These are phyloP conservation scores for Brachyistius frenatus DNA, from an alignment of 2,113 vertebrate genomes.

Conservation along the genomic window DNA sequence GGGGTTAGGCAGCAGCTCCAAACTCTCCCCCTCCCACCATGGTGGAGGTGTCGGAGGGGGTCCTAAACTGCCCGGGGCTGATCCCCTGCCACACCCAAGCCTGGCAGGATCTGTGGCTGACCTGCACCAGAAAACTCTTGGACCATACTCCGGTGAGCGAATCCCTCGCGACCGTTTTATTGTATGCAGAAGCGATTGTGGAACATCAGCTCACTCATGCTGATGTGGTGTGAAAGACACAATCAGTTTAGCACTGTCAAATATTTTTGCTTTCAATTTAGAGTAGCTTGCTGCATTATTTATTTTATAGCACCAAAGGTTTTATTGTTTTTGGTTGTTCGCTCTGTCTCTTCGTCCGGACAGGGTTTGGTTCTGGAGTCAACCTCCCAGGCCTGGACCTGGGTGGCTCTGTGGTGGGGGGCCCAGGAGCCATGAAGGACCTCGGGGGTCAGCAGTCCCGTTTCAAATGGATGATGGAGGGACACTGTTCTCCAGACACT, in stretches of 20 bases:
- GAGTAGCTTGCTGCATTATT: not conserved
- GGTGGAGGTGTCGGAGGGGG: constrained; percentile 83
- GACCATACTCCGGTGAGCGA: constrained; percentile 90
- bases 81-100: constrained; percentile 89
- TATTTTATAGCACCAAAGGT: not conserved
- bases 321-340: not conserved
- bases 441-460: constrained; percentile 92
- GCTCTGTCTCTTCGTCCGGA: not conserved
- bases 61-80: constrained; percentile 91
- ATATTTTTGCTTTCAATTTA: not conserved
- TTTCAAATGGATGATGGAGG: constrained; percentile 99
- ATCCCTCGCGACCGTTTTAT: not conserved
- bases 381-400: constrained; percentile 89
- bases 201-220: not conserved
- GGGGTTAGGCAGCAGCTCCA: constrained; percentile 86
- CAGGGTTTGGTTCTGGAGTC: constrained; percentile 91
- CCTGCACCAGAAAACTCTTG: constrained; percentile 93
- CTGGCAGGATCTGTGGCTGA: constrained; percentile 92
- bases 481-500: constrained; percentile 91
- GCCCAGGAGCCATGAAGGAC: constrained; percentile 86
- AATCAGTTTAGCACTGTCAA: not conserved
- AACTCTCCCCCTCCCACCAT: constrained; percentile 97
- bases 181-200: too few species aligned
- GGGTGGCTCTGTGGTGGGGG: constrained; percentile 89
- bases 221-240: not conserved